A percentile compares a stretch with the other conserved stretches of the same genome.
phyloP scores from a whole-genome alignment of 1,140 invertebrate genomes.

The Heliconius eleuchia region DNA sequence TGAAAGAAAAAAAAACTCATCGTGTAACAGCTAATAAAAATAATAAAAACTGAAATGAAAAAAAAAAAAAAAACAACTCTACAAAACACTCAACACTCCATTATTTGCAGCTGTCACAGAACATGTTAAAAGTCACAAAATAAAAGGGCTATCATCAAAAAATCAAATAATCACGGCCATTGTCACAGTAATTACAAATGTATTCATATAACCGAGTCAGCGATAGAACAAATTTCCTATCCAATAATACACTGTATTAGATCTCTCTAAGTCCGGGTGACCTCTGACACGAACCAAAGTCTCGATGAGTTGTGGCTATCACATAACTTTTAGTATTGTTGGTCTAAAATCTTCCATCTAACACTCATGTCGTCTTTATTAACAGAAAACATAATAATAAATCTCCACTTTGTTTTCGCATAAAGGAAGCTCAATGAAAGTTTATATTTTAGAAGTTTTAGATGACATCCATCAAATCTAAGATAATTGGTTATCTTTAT shows the following conservation, averaged over 20 bases:
- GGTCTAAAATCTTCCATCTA: background rate
- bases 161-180: conserved; percentile 10
- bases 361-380: background rate
- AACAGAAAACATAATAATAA: conserved; percentile 21
- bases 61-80: background rate
- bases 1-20: too few relatives aligned
- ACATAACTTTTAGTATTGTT: conserved; percentile 6
- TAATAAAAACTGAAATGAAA: background rate
- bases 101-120: background rate
- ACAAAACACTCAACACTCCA: background rate
- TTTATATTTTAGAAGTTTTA: background rate
- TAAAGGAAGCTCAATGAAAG: conserved; percentile 23
- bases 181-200: conserved; percentile 22
- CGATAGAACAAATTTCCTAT: conserved; percentile 31
- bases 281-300: conserved; percentile 59
- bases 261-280: conserved; percentile 56
- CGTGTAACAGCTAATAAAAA: background rate
- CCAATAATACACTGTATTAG: conserved; percentile 61
- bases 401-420: conserved; percentile 39
- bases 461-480: background rate
- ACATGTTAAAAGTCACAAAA: background rate
- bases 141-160: conserved; percentile 10
- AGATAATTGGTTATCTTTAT: conserved; percentile 6
- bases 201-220: conserved; percentile 27
- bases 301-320: conserved; percentile 50